A percentile compares a stretch with the other conserved stretches of the same genome.
Conservation (phyloP, 2,888 invertebrate genomes). For the Agriotes lineatus region DNA sequence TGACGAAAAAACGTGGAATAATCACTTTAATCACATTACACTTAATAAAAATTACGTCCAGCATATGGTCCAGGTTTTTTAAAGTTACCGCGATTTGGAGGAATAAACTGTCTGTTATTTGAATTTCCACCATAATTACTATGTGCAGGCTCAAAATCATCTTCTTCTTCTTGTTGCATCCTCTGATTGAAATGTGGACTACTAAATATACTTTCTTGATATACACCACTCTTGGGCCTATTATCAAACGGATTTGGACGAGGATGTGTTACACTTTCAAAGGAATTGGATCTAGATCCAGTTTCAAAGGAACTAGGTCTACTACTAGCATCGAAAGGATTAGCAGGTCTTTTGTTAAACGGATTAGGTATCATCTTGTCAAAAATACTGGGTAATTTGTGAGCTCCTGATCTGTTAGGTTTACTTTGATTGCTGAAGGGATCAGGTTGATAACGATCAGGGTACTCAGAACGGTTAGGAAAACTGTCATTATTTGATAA, state of each 20-base stretch:
- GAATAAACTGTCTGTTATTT: background rate
- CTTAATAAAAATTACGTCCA: constrained; percentile 12
- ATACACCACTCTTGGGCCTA: background rate
- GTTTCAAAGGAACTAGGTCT: background rate
- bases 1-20: background rate
- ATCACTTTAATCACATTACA: background rate
- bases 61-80: background rate
- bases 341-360: background rate
- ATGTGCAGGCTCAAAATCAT: background rate
- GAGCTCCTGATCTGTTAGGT: background rate
- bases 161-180: background rate
- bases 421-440: background rate
- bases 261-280: background rate
- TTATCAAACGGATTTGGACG: background rate
- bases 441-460: background rate
- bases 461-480: background rate
- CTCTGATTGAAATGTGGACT: background rate
- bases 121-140: background rate
- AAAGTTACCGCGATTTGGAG: background rate
- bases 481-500: constrained; percentile 1
- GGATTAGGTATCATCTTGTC: background rate
- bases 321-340: background rate
- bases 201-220: background rate
- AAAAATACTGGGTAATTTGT: background rate
- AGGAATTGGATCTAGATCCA: background rate